Evolutionary conservation across 2,888 invertebrate genomes (phyloP).

Genomic region (Cheilosia pagana): DNA sequence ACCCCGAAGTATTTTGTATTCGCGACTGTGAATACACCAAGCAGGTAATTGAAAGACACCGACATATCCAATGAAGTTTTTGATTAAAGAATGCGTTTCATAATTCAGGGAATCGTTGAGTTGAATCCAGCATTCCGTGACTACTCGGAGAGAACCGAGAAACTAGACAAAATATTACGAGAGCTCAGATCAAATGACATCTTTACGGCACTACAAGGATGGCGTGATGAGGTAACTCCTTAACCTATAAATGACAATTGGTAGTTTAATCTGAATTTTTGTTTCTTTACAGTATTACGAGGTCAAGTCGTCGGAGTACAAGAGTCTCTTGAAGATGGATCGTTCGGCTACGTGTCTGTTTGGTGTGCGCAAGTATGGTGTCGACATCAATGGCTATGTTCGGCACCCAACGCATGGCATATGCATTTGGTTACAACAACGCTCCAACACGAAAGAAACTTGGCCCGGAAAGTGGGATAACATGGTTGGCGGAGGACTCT

Average conservation of each 20-base stretch:
- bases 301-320: conserved; percentile 88
- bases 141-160: conserved; percentile 91
- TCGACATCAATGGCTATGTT: conserved; percentile 97
- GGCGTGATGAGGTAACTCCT: conserved; percentile 93
- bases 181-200: conserved; percentile 90
- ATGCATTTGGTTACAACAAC: conserved; percentile 94
- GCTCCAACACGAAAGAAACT: conserved; percentile 95
- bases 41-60: conserved; percentile 78
- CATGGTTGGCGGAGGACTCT: conserved; percentile 96
- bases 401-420: conserved; percentile 92
- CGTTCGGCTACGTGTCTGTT: conserved; percentile 96
- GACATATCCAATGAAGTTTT: background rate
- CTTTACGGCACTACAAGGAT: conserved; percentile 93
- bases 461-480: conserved; percentile 98
- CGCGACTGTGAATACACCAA: conserved; percentile 82
- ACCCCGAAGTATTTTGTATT: conserved; percentile 89
- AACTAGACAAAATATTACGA: conserved; percentile 91
- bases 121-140: conserved; percentile 94
- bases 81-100: conserved; percentile 81
- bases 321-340: conserved; percentile 91
- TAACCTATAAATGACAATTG: background rate
- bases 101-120: conserved; percentile 91
- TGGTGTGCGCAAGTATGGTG: conserved; percentile 96
- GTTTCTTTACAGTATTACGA: conserved; percentile 93
- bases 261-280: background rate